Percentiles rank a stretch among this genome's conserved stretches.
These are phyloP conservation scores for Coregonus suidteri DNA, from an alignment of 2,797 vertebrate species.

Conservation along the genomic window DNA sequence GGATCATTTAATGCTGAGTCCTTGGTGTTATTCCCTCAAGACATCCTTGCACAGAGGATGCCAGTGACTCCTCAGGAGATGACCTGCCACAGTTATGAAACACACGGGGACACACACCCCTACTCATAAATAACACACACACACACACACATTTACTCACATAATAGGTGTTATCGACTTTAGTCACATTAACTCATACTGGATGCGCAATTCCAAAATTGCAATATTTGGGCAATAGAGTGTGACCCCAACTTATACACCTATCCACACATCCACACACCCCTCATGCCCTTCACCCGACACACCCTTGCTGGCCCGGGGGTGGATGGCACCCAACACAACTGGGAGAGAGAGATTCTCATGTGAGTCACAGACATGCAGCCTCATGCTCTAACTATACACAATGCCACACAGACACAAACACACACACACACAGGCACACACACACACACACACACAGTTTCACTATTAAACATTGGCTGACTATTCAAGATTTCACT, in stretches of 20 bases:
- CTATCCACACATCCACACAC: conserved; percentile 13
- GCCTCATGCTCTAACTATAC: conserved; percentile 42
- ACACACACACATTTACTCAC: neutral
- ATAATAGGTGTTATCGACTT: neutral
- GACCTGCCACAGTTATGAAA: neutral
- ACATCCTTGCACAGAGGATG: conserved; percentile 2
- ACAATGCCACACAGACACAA: neutral
- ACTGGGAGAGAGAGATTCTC: conserved; percentile 14
- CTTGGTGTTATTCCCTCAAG: neutral
- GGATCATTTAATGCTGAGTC: neutral
- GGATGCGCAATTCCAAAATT: neutral
- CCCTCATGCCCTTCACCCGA: neutral
- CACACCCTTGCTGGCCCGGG: conserved; percentile 6
- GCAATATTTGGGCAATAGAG: neutral
- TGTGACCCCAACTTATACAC: neutral
- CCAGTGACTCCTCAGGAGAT: conserved; percentile 24
- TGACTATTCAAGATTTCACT: neutral
- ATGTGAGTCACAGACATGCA: conserved; percentile 53
- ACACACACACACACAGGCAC: conserved; percentile 8
- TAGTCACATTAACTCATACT: conserved; percentile 2
- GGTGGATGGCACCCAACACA: conserved; percentile 2
- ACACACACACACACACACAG: conserved; percentile 12
- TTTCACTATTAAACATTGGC: neutral
- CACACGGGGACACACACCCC: neutral
- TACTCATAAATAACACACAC: neutral